Percentiles rank a stretch among this genome's conserved stretches.
These are phyloP conservation scores for Sylvia atricapilla DNA, from an alignment of 2,113 vertebrate species.

Conservation along the genomic window DNA sequence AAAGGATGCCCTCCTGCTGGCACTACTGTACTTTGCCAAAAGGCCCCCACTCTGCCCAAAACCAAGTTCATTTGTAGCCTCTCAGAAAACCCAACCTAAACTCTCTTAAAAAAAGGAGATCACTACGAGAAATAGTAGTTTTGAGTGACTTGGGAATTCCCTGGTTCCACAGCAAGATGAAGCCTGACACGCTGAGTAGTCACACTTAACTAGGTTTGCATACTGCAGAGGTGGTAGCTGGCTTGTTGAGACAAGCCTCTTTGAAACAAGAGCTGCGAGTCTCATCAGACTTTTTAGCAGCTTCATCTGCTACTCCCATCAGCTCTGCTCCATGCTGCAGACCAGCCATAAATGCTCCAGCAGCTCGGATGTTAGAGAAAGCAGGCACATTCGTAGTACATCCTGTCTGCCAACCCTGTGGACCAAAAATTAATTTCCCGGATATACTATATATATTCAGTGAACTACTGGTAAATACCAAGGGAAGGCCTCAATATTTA, in stretches of 20 bases:
- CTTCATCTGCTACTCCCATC: not conserved
- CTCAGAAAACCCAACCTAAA: not conserved
- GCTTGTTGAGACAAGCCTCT: slow-evolving; percentile 55
- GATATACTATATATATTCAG: not conserved
- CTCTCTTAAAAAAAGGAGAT: not conserved
- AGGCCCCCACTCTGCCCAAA: not conserved
- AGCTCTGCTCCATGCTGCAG: not conserved
- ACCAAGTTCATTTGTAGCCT: not conserved
- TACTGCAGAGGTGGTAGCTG: slow-evolving; percentile 23
- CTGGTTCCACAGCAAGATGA: not conserved
- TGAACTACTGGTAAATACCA: not conserved
- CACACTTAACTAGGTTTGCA: not conserved
- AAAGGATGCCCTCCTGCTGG: not conserved
- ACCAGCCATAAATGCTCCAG: not conserved
- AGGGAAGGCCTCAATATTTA: not conserved
- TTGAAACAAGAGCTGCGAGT: slow-evolving; percentile 5
- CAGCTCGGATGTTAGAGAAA: not conserved
- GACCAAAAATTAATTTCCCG: not conserved
- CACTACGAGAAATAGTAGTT: not conserved
- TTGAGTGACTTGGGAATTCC: slow-evolving; percentile 6
- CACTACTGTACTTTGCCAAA: not conserved
- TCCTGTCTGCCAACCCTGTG: not conserved
- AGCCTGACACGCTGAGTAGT: not conserved
- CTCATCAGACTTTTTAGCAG: not conserved
- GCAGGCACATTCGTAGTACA: not conserved